These are phyloP conservation scores for Acleris emargana DNA, from an alignment of 2,888 invertebrate genomes.

Conservation along the genomic window DNA sequence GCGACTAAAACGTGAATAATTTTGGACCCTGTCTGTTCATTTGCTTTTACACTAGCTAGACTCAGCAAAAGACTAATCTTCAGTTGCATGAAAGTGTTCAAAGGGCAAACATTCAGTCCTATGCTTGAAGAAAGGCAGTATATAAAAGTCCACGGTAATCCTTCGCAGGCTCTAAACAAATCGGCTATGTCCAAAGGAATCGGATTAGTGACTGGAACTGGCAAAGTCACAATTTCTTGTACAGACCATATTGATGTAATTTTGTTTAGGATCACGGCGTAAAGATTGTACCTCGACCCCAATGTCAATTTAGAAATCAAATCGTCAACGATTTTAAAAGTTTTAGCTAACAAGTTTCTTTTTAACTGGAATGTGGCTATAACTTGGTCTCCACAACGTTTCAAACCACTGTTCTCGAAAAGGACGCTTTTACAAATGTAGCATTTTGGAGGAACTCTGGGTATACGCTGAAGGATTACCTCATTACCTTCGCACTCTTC, in stretches of 20 bases:
- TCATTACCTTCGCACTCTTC: constrained; percentile 75
- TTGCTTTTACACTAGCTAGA: constrained; percentile 68
- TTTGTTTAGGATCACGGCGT: constrained; percentile 59
- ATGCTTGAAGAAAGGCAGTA: constrained; percentile 72
- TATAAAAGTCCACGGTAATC: constrained; percentile 70
- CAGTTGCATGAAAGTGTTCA: constrained; percentile 71
- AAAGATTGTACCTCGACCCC: constrained; percentile 57
- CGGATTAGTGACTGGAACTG: constrained; percentile 54
- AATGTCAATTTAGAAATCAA: constrained; percentile 58
- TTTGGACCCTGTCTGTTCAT: constrained; percentile 51
- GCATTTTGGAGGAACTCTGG: constrained; percentile 69
- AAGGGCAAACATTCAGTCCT: constrained; percentile 64
- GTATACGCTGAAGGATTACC: constrained; percentile 65
- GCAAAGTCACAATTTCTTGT: constrained; percentile 52
- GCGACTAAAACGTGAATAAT: constrained; percentile 68
- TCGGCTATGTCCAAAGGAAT: constrained; percentile 59
- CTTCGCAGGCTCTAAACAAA: constrained; percentile 58
- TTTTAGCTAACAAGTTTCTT: constrained; percentile 50
- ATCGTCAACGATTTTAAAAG: constrained; percentile 62
- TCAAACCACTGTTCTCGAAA: constrained; percentile 70
- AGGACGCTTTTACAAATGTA: constrained; percentile 62
- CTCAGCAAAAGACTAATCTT: constrained; percentile 72
- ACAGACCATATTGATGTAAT: constrained; percentile 58
- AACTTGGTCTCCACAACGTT: constrained; percentile 71
- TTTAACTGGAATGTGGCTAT: constrained; percentile 58